These are phyloP conservation scores for Spea multiplicata DNA, from an alignment of 2,113 vertebrate genomes.

Conservation along the genomic window DNA sequence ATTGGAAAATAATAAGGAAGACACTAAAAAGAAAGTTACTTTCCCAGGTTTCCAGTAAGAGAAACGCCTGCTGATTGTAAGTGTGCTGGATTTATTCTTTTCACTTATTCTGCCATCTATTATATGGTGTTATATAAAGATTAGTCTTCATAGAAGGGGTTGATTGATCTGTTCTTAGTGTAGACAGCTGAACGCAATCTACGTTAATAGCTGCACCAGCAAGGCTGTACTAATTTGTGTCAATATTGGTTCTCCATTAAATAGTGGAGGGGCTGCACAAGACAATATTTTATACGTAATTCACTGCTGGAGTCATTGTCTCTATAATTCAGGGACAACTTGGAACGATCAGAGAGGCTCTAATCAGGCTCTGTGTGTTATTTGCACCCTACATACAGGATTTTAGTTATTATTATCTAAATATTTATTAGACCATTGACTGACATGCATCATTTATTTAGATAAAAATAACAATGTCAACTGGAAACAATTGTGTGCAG, in stretches of 20 bases:
- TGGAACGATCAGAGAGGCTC: no score
- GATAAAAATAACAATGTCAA: no score
- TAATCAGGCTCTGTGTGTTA: no score
- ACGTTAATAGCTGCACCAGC: not conserved
- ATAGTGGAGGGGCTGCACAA: not conserved
- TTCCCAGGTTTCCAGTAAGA: no score
- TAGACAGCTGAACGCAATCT: not conserved
- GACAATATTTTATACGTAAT: not conserved
- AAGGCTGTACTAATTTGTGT: constrained; percentile 4
- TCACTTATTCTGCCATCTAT: not conserved
- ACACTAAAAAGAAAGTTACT: no score
- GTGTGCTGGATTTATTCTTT: not conserved
- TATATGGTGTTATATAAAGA: not conserved
- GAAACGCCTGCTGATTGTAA: constrained; percentile 7
- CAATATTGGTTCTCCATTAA: constrained; percentile 26
- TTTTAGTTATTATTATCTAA: no score
- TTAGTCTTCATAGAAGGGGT: no score
- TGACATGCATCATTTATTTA: no score
- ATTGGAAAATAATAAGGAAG: not conserved
- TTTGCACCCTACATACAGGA: no score
- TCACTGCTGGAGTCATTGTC: not conserved
- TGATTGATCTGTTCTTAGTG: not conserved
- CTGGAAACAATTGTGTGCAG: no score
- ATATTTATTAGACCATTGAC: no score
- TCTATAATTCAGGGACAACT: not conserved